phyloP scores from a whole-genome alignment of 2,113 vertebrate species.

The Dissostichus mawsoni region DNA sequence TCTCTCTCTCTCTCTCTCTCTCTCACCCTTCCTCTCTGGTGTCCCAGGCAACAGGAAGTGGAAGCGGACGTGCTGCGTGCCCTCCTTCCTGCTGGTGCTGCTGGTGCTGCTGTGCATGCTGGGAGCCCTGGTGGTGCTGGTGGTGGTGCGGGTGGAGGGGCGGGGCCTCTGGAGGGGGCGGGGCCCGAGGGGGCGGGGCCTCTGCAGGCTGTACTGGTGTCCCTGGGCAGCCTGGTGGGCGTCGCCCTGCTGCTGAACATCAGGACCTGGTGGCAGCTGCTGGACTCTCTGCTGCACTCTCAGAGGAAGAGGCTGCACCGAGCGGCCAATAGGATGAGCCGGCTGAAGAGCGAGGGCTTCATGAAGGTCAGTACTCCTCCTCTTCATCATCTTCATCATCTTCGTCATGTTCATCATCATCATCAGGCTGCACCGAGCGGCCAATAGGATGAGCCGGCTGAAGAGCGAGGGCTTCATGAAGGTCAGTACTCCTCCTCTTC shows the following conservation, averaged over 20 bases:
- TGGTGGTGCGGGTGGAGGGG: conserved; percentile 88
- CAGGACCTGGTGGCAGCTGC: conserved; percentile 96
- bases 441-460: conserved; percentile 92
- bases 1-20: neutral
- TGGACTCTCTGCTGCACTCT: conserved; percentile 94
- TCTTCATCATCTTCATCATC: too few species aligned
- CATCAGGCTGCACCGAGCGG: conserved; percentile 90
- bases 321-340: conserved; percentile 94
- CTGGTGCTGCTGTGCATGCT: conserved; percentile 89
- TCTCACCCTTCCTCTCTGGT: neutral
- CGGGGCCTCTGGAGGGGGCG: conserved; percentile 73
- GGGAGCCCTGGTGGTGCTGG: conserved; percentile 89
- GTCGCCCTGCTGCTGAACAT: conserved; percentile 93
- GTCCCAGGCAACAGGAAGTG: conserved; percentile 92
- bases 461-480: conserved; percentile 99
- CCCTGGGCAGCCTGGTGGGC: conserved; percentile 89
- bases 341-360: conserved; percentile 96
- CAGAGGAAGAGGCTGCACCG: conserved; percentile 94
- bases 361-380: conserved; percentile 89
- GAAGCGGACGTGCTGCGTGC: conserved; percentile 97
- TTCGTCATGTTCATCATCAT: too few species aligned
- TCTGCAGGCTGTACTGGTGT: conserved; percentile 89
- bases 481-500: conserved; percentile 71
- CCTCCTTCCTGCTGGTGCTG: conserved; percentile 93
- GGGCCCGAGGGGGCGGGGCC: conserved; percentile 81